Percentiles rank a stretch among this genome's conserved stretches.
Conservation (phyloP, 2,888 invertebrate genomes). For the Eurytoma californica region DNA sequence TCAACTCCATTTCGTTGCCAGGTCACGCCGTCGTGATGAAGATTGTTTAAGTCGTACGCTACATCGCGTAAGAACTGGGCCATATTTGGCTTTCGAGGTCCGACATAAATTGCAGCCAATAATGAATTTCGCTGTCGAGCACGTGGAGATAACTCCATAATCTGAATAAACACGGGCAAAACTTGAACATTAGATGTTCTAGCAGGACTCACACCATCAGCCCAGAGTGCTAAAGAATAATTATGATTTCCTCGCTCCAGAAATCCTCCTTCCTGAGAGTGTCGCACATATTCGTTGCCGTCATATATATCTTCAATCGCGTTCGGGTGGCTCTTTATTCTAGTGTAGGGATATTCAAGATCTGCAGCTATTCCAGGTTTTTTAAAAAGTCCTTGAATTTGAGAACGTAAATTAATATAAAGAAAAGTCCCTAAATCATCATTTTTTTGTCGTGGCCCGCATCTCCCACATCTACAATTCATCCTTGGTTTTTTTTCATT, state of each 20-base stretch:
- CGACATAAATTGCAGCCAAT: neutral
- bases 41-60: neutral
- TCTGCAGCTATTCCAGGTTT: neutral
- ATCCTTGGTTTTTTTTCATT: neutral
- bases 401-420: neutral
- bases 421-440: neutral
- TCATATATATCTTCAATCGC: too few relatives aligned
- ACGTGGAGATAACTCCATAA: neutral
- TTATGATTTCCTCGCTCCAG: neutral
- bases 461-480: neutral
- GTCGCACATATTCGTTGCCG: too few relatives aligned
- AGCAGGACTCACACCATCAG: neutral
- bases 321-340: too few relatives aligned
- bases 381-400: neutral
- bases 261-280: neutral
- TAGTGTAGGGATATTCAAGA: neutral
- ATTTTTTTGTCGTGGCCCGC: neutral
- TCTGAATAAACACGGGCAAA: neutral
- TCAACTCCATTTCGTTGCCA: constrained; percentile 16
- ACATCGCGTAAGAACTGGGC: constrained; percentile 4
- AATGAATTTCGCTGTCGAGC: constrained; percentile 9
- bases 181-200: neutral
- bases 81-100: constrained; percentile 26
- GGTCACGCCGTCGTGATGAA: constrained; percentile 8
- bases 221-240: neutral